phyloP scores from a whole-genome alignment of 2,797 vertebrate genomes.

The Emys orbicularis region DNA sequence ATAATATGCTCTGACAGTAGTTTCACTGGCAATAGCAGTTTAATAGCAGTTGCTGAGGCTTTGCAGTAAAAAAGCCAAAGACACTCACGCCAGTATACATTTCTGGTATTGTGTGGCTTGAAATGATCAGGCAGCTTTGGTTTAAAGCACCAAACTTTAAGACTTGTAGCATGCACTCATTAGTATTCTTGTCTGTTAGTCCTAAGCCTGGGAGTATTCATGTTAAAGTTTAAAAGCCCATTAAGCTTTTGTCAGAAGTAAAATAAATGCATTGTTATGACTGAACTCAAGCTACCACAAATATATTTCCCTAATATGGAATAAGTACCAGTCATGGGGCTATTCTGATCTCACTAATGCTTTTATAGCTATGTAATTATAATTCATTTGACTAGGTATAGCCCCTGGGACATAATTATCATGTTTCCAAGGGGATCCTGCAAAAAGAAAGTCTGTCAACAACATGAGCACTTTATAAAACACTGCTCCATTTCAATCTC shows the following conservation, averaged over 20 bases:
- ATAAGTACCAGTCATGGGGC: background rate
- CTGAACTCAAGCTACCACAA: accelerated
- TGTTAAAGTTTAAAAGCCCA: background rate
- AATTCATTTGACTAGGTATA: background rate
- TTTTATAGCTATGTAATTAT: background rate
- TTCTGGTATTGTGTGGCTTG: background rate
- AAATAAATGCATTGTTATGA: background rate
- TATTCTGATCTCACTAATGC: background rate
- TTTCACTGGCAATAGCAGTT: background rate
- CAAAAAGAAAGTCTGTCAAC: background rate
- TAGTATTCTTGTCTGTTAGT: background rate
- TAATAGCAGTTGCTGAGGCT: background rate
- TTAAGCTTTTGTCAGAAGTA: background rate
- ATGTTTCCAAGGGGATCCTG: conserved; percentile 13
- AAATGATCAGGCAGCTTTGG: background rate
- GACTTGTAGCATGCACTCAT: background rate
- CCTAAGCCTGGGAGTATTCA: background rate
- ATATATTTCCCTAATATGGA: background rate
- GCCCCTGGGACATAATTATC: background rate
- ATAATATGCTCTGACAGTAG: background rate
- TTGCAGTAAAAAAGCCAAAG: background rate
- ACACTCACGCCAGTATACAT: no score
- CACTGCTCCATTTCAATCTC: background rate
- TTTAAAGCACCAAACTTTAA: background rate
- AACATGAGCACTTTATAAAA: background rate